Percentiles rank a stretch among this genome's conserved stretches.
phyloP scores from a whole-genome alignment of 2,113 vertebrate species.

The Oncorhynchus nerka region DNA sequence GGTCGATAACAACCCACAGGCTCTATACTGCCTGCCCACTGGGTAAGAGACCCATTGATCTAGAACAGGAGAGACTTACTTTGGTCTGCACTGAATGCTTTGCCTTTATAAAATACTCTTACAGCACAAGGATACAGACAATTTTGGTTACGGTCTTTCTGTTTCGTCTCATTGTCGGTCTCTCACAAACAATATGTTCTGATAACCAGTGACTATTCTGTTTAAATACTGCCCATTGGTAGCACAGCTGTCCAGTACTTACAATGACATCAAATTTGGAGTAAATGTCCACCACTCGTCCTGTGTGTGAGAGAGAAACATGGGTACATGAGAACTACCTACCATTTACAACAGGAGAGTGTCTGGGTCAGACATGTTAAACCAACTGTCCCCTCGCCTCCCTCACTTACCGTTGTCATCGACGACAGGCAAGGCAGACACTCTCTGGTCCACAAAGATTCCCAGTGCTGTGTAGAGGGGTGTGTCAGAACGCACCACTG shows the following conservation, averaged over 20 bases:
- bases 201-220: not conserved
- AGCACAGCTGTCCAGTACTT: conserved; percentile 67
- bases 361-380: no score
- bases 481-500: conserved; percentile 86
- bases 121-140: no score
- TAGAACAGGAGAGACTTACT: no score
- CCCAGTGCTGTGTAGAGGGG: conserved; percentile 93
- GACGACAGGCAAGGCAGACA: conserved; percentile 91
- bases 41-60: no score
- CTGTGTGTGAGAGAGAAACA: conserved; percentile 61
- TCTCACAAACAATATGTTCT: not conserved
- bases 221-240: not conserved
- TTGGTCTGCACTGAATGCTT: no score
- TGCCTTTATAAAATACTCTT: no score
- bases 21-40: no score
- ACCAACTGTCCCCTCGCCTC: not conserved
- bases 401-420: conserved; percentile 86
- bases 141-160: no score
- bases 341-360: not conserved
- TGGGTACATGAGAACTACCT: not conserved
- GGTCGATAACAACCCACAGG: no score
- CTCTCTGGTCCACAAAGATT: conserved; percentile 95
- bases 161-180: not conserved
- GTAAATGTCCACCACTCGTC: conserved; percentile 95
- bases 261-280: conserved; percentile 98